phyloP scores from a whole-genome alignment of 2,888 invertebrate species.

The Drosophila anomelani region DNA sequence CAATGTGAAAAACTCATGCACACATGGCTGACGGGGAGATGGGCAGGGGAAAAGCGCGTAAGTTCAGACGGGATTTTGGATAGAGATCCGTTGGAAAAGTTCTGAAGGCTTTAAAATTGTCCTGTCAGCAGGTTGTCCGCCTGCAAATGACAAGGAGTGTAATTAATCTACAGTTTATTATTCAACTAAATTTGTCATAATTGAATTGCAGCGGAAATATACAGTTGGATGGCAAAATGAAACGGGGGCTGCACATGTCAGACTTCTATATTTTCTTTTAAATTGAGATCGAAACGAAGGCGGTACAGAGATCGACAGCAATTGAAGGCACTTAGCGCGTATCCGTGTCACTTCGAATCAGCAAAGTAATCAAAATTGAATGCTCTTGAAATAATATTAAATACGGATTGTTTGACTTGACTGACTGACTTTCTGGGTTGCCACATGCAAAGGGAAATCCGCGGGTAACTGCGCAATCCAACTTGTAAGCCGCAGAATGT shows the following conservation, averaged over 20 bases:
- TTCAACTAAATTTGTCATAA: conserved; percentile 45
- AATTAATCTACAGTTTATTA: conserved; percentile 27
- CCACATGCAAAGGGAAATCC: conserved; percentile 26
- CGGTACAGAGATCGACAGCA: conserved; percentile 30
- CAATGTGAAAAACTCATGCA: conserved; percentile 55
- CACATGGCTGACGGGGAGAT: not conserved
- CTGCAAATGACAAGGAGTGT: conserved; percentile 40
- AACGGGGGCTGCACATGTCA: not conserved
- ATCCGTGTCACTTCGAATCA: conserved; percentile 32
- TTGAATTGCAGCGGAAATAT: conserved; percentile 48
- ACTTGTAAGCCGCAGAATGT: conserved; percentile 17
- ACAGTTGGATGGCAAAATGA: not conserved
- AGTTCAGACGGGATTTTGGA: conserved; percentile 12
- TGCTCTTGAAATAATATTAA: conserved; percentile 19
- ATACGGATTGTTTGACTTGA: conserved; percentile 22
- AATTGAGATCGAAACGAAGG: conserved; percentile 22
- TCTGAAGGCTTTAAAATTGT: conserved; percentile 38
- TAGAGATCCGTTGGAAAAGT: conserved; percentile 27
- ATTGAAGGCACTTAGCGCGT: conserved; percentile 46
- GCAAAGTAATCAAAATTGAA: conserved; percentile 13
- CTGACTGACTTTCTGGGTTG: conserved; percentile 46
- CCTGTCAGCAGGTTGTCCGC: conserved; percentile 36
- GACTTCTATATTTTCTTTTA: not conserved
- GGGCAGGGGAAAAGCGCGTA: conserved; percentile 9
- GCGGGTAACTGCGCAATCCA: not conserved